Conservation (phyloP, 1,140 invertebrate genomes). For the Amphibalanus amphitrite region DNA sequence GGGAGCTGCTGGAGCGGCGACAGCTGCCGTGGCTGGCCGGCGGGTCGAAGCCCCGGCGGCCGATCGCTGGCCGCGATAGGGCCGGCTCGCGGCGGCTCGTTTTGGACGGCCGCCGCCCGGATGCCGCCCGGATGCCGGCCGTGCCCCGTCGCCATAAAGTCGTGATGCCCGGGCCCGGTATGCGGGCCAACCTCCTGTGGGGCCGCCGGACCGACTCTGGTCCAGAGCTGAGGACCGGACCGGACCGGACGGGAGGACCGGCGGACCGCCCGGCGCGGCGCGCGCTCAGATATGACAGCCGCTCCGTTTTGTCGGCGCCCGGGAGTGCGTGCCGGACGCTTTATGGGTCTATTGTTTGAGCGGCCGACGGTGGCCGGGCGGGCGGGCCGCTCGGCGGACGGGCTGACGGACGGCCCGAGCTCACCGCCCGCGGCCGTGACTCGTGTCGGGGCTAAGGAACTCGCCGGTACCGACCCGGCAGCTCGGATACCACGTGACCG, state of each 20-base stretch:
- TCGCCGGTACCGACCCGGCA: too few species aligned
- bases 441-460: too few species aligned
- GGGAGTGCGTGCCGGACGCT: background rate
- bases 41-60: too few species aligned
- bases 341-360: background rate
- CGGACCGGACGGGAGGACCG: too few species aligned
- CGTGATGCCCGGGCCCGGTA: background rate
- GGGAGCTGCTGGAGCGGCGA: too few species aligned
- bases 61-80: background rate
- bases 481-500: too few species aligned
- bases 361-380: too few species aligned
- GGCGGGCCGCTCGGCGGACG: background rate
- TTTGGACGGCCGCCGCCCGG: background rate
- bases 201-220: too few species aligned
- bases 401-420: too few species aligned
- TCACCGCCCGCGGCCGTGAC: too few species aligned
- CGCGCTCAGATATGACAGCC: background rate
- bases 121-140: background rate
- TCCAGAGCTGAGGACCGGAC: too few species aligned
- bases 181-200: background rate
- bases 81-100: background rate
- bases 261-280: background rate
- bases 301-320: background rate
- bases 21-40: too few species aligned
- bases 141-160: background rate